A percentile compares a stretch with the other conserved stretches of the same genome.
These are phyloP conservation scores for Buphagus erythrorhynchus DNA, from an alignment of 2,797 vertebrate species.

Conservation along the genomic window DNA sequence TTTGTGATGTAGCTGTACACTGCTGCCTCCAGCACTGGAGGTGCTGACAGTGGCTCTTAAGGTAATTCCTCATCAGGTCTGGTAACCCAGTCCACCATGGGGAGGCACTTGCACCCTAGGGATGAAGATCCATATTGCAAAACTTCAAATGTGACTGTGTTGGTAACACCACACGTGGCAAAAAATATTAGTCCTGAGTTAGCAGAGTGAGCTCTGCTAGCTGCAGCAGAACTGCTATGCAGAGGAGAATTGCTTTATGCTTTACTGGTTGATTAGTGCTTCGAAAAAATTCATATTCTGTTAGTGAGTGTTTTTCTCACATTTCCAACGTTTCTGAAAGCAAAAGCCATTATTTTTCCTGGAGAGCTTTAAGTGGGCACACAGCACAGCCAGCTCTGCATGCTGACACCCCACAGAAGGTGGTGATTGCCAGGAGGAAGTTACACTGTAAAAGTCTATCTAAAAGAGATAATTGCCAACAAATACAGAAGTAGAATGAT, in stretches of 20 bases:
- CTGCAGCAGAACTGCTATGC: not conserved
- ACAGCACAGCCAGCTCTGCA: accelerated
- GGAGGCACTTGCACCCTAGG: not conserved
- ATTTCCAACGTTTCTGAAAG: not conserved
- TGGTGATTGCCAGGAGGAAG: not conserved
- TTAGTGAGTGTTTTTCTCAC: not conserved
- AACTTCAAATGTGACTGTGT: not conserved
- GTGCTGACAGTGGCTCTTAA: not conserved
- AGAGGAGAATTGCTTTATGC: not conserved
- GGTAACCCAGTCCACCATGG: not conserved
- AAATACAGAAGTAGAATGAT: not conserved
- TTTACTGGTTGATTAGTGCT: not conserved
- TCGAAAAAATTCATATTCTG: not conserved
- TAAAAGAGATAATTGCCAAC: not conserved
- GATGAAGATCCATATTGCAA: not conserved
- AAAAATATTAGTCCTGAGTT: not conserved
- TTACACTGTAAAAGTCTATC: not conserved
- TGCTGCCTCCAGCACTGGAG: not conserved
- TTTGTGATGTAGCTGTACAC: not conserved
- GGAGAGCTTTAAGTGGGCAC: not conserved
- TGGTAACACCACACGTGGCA: accelerated
- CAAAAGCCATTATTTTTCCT: not conserved
- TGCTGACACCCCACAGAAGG: accelerated
- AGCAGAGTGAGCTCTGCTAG: no score
- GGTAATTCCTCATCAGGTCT: not conserved